These are phyloP conservation scores for Chrysogorgia sp. DNA, from an alignment of 92 coral and sea anemone genomes.

Conservation along the genomic window DNA sequence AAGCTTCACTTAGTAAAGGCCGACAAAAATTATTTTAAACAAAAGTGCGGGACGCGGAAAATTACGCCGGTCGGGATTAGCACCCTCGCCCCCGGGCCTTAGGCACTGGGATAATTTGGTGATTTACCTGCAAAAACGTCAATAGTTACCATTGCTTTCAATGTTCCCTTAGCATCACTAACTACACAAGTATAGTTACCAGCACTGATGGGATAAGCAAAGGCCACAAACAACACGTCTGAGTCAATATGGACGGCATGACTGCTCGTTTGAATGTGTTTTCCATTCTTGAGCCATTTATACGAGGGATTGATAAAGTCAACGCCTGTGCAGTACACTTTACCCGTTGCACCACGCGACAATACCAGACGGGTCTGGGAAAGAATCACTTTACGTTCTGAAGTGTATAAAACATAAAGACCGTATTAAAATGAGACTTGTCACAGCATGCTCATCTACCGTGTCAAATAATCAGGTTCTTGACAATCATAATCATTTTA, in stretches of 20 bases:
- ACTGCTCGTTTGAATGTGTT: slow-evolving; percentile 7
- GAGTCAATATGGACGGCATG: neutral
- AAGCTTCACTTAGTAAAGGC: too few relatives aligned
- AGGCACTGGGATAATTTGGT: neutral
- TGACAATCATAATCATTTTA: too few relatives aligned
- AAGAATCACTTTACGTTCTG: neutral
- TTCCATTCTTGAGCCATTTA: slow-evolving; percentile 62
- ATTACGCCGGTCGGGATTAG: too few relatives aligned
- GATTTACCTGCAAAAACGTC: slow-evolving; percentile 70
- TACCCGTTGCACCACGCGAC: slow-evolving; percentile 49
- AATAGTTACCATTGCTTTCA: slow-evolving; percentile 56
- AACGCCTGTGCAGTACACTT: slow-evolving; percentile 61
- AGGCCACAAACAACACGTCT: slow-evolving; percentile 51
- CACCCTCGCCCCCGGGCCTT: too few relatives aligned
- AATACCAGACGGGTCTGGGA: slow-evolving; percentile 51
- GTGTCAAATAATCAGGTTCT: too few relatives aligned
- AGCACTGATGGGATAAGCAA: slow-evolving; percentile 31
- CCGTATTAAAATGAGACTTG: too few relatives aligned
- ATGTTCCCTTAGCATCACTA: slow-evolving; percentile 48
- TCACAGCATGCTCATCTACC: too few relatives aligned
- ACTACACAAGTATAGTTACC: slow-evolving; percentile 78
- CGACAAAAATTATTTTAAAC: too few relatives aligned
- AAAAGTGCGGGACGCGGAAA: too few relatives aligned
- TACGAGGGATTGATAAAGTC: slow-evolving; percentile 69
- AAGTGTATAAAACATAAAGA: neutral